Conservation (phyloP, 1,140 invertebrate genomes). For the Augochlora pura region DNA sequence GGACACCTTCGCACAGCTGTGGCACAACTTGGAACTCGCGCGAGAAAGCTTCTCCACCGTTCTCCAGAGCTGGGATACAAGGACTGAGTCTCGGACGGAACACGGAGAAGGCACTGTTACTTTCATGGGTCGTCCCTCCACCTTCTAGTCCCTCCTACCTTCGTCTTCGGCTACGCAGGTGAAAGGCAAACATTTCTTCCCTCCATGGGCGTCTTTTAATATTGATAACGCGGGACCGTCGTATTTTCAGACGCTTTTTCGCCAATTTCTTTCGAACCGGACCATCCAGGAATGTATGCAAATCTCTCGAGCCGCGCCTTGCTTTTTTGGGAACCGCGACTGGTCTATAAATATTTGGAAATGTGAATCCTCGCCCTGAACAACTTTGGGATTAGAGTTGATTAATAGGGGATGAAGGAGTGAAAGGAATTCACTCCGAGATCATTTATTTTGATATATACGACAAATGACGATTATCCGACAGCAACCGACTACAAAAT, state of each 20-base stretch:
- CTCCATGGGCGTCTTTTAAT: slow-evolving; percentile 15
- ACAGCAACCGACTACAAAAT: no score
- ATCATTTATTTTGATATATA: no score
- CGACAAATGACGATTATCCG: no score
- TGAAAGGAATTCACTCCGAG: no score
- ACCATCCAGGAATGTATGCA: slow-evolving; percentile 10
- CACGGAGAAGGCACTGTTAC: slow-evolving; percentile 72
- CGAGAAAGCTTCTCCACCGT: slow-evolving; percentile 32
- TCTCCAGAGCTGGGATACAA: slow-evolving; percentile 59
- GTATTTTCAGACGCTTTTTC: neutral
- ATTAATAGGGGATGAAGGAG: no score
- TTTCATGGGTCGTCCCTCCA: slow-evolving; percentile 76
- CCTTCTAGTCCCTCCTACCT: slow-evolving; percentile 56
- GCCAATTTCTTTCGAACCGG: neutral
- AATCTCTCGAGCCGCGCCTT: neutral
- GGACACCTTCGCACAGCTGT: slow-evolving; percentile 33
- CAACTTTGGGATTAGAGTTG: no score
- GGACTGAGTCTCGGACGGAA: slow-evolving; percentile 54
- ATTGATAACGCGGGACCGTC: neutral
- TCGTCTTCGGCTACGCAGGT: slow-evolving; percentile 59
- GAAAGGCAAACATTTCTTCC: slow-evolving; percentile 77
- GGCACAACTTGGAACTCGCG: slow-evolving; percentile 11
- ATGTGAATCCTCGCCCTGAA: no score
- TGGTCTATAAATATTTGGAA: neutral
- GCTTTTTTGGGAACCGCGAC: neutral